Evolutionary conservation across 64 coral and sea anemone species (phyloP), one percentile per base, ranked within the genome.

Genomic region (Montipora sp.): DNA sequence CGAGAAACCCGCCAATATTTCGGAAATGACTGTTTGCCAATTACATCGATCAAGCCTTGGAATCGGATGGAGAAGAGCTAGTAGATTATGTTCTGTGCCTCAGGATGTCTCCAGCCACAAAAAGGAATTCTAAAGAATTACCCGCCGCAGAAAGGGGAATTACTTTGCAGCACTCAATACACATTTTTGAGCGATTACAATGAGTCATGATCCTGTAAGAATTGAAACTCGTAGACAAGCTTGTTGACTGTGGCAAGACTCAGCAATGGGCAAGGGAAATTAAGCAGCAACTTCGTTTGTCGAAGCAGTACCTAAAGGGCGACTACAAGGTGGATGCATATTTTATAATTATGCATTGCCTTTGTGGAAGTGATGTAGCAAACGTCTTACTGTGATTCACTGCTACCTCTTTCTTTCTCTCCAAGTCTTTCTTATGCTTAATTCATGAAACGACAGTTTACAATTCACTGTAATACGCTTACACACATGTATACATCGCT

Each of bases 301-400:
- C 92, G 8, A 53, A 93, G n/a, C 92, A 93, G 66, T 89, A 93
- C 48, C 78, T 93, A 48, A 93, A 73, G 69, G 19, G 69, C 19
- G 69, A 73, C 21, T 73, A 73, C 21, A 73, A 73, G 69, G 69
- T 73, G 21, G 21, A 4, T 24, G 18, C 63, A 67, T 67, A 8
- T 67, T 67, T 67, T 67, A 12, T 67, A 55, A 55, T 55, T 55
- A 55, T 55, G 10, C 51, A 10, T 7, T 55, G 5, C 5, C 10
- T 36, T 36, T 36, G 36, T 36, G 36, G 51, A 55, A 55, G 51
- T 55, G 51, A 55, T 55, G 51, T 55, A 55, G 51, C 2, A 55
- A 55, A 55, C 51, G 5, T 55, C 51, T 55, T 55, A 55, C 51
- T 55, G 2, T 55, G 51, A 55, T 55, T 55, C 51, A 55, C 51